These are phyloP conservation scores for Alentia gelatinosa DNA, from an alignment of 2,888 invertebrate genomes.

Conservation along the genomic window DNA sequence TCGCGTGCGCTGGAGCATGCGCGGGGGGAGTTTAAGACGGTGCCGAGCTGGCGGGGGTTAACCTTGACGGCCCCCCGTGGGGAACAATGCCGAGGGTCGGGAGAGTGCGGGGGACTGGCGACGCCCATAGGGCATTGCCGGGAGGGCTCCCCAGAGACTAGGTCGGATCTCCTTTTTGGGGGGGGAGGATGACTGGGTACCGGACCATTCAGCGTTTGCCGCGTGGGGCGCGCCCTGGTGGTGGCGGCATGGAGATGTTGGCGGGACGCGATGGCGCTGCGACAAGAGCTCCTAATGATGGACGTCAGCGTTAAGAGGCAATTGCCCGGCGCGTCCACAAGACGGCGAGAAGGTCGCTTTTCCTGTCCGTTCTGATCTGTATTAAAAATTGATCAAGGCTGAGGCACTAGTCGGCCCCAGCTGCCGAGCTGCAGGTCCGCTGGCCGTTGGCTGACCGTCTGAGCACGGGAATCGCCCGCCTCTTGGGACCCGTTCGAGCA, in stretches of 20 bases:
- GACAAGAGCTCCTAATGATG: no score
- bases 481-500: neutral
- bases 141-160: no score
- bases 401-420: neutral
- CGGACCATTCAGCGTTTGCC: no score
- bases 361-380: no score
- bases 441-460: neutral
- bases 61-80: neutral
- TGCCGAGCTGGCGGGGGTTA: neutral
- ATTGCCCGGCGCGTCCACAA: neutral
- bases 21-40: neutral
- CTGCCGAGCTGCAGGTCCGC: neutral
- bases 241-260: no score
- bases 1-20: constrained; percentile 13
- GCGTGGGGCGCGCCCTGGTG: no score
- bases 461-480: neutral
- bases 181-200: no score
- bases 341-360: no score
- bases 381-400: no score
- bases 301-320: neutral
- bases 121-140: neutral
- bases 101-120: no score
- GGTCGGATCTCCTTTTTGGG: no score
- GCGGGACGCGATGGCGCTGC: no score
- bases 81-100: neutral